Percentiles rank a stretch among this genome's conserved stretches.
phyloP scores from a whole-genome alignment of 2,888 invertebrate species.

The Eristalis tenax region DNA sequence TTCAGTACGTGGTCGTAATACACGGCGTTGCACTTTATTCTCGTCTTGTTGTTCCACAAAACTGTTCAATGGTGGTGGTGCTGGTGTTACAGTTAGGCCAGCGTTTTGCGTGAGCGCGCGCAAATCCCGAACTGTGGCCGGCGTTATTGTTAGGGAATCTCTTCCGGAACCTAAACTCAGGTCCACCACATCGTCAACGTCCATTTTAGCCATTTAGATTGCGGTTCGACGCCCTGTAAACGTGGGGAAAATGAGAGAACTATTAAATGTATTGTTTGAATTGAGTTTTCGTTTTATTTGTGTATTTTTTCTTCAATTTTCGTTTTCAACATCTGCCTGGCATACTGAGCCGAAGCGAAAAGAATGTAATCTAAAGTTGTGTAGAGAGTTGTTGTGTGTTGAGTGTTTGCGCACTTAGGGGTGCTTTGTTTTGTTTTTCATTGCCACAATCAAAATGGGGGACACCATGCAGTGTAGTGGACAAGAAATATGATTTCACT shows the following conservation, averaged over 20 bases:
- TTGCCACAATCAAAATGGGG: conserved; percentile 15
- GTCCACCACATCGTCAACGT: conserved; percentile 95
- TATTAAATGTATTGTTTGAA: conserved; percentile 57
- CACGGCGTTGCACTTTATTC: conserved; percentile 83
- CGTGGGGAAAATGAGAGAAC: conserved; percentile 49
- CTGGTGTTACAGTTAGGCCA: conserved; percentile 85
- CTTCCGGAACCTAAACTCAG: conserved; percentile 86
- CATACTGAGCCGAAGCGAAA: conserved; percentile 57
- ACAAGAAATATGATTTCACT: conserved; percentile 1
- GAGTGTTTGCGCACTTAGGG: conserved; percentile 59
- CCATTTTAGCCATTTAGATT: conserved; percentile 87
- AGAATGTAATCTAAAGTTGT: conserved; percentile 59
- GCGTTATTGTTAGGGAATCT: conserved; percentile 80
- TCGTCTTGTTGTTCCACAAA: conserved; percentile 75
- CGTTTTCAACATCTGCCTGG: conserved; percentile 68
- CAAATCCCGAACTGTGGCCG: conserved; percentile 82
- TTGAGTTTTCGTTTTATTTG: conserved; percentile 38
- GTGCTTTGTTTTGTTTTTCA: conserved; percentile 31
- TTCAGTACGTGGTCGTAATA: conserved; percentile 91
- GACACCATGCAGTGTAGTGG: conserved; percentile 41
- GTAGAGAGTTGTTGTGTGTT: conserved; percentile 38
- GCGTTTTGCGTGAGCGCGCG: conserved; percentile 84
- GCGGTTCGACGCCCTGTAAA: conserved; percentile 76
- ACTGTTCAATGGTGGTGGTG: conserved; percentile 82
- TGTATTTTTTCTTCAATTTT: conserved; percentile 51